phyloP scores from a whole-genome alignment of 2,888 invertebrate species.

The Periphyllus acericola region DNA sequence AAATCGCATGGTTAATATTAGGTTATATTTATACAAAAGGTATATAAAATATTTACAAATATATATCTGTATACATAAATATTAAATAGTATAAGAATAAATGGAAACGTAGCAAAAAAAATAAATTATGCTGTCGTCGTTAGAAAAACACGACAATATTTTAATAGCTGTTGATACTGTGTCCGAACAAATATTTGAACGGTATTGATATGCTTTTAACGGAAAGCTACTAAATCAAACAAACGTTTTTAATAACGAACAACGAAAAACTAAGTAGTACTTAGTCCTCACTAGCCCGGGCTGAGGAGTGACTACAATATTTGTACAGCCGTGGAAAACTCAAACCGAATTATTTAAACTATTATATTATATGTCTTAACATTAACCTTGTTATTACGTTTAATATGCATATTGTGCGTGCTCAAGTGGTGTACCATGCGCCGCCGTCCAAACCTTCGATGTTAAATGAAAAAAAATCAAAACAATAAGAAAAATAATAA shows the following conservation, averaged over 20 bases:
- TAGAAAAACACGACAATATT: no score
- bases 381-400: not conserved
- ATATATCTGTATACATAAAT: no score
- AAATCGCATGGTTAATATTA: not conserved
- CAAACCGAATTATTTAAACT: not conserved
- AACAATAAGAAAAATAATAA: not conserved
- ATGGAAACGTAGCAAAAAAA: not conserved
- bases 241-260: not conserved
- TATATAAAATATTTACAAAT: no score
- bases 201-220: no score
- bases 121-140: not conserved
- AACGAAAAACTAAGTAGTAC: not conserved
- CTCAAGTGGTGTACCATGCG: not conserved
- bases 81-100: no score
- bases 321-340: not conserved
- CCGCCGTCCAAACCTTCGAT: not conserved
- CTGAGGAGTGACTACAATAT: not conserved
- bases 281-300: not conserved
- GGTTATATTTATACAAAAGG: not conserved
- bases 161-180: not conserved
- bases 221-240: not conserved
- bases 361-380: not conserved
- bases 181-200: no score
- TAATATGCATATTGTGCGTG: not conserved
- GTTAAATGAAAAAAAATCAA: not conserved